A percentile compares a stretch with the other conserved stretches of the same genome.
Conservation (phyloP, 2,888 invertebrate genomes). For the Cryptus armator region DNA sequence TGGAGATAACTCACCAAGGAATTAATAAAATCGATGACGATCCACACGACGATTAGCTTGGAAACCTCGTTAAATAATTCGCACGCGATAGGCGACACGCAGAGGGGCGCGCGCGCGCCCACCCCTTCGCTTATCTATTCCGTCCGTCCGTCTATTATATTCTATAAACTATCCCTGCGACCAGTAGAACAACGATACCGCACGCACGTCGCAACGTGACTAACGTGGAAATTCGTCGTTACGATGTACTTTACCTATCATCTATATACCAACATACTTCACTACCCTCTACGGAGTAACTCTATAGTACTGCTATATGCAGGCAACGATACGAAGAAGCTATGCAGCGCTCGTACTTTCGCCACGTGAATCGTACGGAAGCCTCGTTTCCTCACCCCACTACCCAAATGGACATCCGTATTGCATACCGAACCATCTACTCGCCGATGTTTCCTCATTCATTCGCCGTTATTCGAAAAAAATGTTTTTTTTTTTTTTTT, state of each 20-base stretch:
- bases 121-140: not conserved
- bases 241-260: conserved; percentile 27
- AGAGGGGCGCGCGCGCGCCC: not conserved
- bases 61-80: conserved; percentile 15
- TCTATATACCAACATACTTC: conserved; percentile 29
- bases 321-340: conserved; percentile 29
- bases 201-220: conserved; percentile 61
- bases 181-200: conserved; percentile 16
- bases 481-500: not conserved
- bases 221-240: conserved; percentile 60
- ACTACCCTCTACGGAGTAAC: not conserved
- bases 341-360: conserved; percentile 46
- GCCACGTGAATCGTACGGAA: conserved; percentile 61
- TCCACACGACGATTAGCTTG: conserved; percentile 23
- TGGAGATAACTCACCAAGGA: conserved; percentile 54
- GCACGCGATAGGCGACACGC: not conserved
- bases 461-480: not conserved
- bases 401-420: conserved; percentile 2
- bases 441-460: conserved; percentile 4
- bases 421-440: not conserved
- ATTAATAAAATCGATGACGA: conserved; percentile 33
- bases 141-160: conserved; percentile 4
- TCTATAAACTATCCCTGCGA: not conserved
- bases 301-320: conserved; percentile 6
- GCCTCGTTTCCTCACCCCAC: conserved; percentile 53